Base-by-base conservation (phyloP, 2,888 invertebrate species). In the Pyrgus malvae region DNA sequence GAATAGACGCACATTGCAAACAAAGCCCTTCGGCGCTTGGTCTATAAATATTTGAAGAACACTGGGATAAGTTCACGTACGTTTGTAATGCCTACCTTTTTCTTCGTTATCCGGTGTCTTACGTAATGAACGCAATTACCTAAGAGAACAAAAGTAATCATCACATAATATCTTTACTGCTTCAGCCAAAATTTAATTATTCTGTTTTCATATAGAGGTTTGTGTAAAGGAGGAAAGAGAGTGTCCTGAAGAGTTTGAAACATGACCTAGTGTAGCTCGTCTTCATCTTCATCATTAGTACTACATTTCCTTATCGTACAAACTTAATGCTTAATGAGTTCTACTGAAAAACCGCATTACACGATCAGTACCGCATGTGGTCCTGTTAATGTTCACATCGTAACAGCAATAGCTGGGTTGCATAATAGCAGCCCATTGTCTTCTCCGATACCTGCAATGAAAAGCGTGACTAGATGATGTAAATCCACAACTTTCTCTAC, bases 401-500 rank as follows among this genome's bases (percentile, higher is more conserved):
- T 64, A 66, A 68, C 44, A 60, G 54, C 62, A 57, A 59, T 83
- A 83, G 73, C 69, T n/a, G n/a, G n/a, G n/a, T n/a, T n/a, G n/a
- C n/a, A n/a, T n/a, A n/a, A n/a, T n/a, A n/a, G 70, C 68, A 80
- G 83, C 59, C 68, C 62, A 77, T 80, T 80, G 76, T 82, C 70
- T 70, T 62, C 61, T 58, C 59, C 64, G 63, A 69, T 69, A 68
- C 66, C 66, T 57, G 62, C 62, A 67, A 68, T 70, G 67, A 69
- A 68, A 67, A 64, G 68, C 63, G 68, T 64, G 66, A 66, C 65
- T 60, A 61, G 57, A 72, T 74, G 71, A 71, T 69, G 70, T 71
- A 72, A 72, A 73, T 72, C 69, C 62, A 63, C 59, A 59, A 73
- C 81, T 85, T 83, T 84, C 83, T 78, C 77, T 66, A 68, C 55